Evolutionary conservation across 2,888 invertebrate species (phyloP).

Genomic region (Volucella inanis): DNA sequence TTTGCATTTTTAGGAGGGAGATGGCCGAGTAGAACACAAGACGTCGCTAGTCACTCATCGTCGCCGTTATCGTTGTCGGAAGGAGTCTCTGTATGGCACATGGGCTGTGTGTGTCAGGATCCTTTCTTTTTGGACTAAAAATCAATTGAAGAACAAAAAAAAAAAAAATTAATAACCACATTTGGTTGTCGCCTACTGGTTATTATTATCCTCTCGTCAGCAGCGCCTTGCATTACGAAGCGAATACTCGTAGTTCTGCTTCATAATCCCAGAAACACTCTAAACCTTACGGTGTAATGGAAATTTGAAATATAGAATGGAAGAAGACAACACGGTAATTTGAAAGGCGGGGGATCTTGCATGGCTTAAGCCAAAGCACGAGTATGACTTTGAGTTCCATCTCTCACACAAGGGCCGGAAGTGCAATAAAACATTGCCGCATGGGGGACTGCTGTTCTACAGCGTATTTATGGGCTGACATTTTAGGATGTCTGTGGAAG

Average conservation of each 20-base stretch:
- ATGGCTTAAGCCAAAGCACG: conserved; percentile 24
- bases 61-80: conserved; percentile 12
- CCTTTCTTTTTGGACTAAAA: conserved; percentile 45
- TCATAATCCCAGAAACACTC: conserved; percentile 17
- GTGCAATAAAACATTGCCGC: conserved; percentile 61
- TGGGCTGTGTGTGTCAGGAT: conserved; percentile 8
- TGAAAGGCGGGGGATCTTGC: conserved; percentile 24
- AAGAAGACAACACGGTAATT: neutral
- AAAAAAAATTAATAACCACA: conserved; percentile 47
- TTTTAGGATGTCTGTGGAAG: conserved; percentile 46
- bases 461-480: conserved; percentile 45
- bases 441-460: conserved; percentile 10
- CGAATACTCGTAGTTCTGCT: conserved; percentile 28
- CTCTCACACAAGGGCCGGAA: conserved; percentile 49
- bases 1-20: conserved; percentile 64
- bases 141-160: conserved; percentile 61
- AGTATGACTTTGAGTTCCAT: neutral
- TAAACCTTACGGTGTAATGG: conserved; percentile 10
- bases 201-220: conserved; percentile 51
- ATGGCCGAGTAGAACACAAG: conserved; percentile 7
- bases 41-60: neutral
- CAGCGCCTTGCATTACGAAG: conserved; percentile 31
- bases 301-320: conserved; percentile 24
- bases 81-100: conserved; percentile 8
- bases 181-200: conserved; percentile 49